Evolutionary conservation across 2,113 vertebrate species (phyloP), one percentile per base, ranked within the genome.

Genomic region (Muntiacus muntjak): DNA sequence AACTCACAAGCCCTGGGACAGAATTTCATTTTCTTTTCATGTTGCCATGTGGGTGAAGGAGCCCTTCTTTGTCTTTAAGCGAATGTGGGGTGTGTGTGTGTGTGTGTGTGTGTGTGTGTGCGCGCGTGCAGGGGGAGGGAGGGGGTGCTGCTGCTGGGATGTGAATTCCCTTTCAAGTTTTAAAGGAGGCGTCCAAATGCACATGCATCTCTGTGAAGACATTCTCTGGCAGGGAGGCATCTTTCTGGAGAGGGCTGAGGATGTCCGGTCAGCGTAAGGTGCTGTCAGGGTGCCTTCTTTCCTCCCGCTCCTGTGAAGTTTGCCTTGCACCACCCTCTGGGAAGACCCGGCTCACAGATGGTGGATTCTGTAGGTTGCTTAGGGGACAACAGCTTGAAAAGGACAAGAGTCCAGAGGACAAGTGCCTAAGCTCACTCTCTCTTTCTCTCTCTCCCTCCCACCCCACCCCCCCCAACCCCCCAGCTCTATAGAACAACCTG

Each of bases 1-100:
- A 55, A 60, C 55, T 87, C 2, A 87, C 79, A 97, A 98, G 97
- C 91, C 97, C 88, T 98, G 98, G 98, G 98, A 98, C 98, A 98
- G 96, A 99, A 98, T 98, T 99, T 98, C 98, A 99, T 98, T 99
- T 98, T 97, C 95, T 96, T 98, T 98, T 98, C 98, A 96, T 97
- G 92, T 94, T 91, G 93, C 97, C 84, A 98, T 47, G 58, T 94
- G 90, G 95, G 76, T 96, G 96, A 97, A 97, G 93, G 94, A 98
- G 36, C 52, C 85, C 85, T 55, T 78, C 95, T 84, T 85, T 54
- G 60, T 71, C 52, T 89, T 58, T 25, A 92, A 78, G 2, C 87
- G 84, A 94, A 94, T 95, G 84, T 74, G 33, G 76, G 28, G 45
- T 3, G 23, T 52, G 28, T n/a, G 33, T 67, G 33, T n/a, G 30